These are phyloP conservation scores for Brachystomella parvula DNA, from an alignment of 1,140 invertebrate genomes.

Conservation along the genomic window DNA sequence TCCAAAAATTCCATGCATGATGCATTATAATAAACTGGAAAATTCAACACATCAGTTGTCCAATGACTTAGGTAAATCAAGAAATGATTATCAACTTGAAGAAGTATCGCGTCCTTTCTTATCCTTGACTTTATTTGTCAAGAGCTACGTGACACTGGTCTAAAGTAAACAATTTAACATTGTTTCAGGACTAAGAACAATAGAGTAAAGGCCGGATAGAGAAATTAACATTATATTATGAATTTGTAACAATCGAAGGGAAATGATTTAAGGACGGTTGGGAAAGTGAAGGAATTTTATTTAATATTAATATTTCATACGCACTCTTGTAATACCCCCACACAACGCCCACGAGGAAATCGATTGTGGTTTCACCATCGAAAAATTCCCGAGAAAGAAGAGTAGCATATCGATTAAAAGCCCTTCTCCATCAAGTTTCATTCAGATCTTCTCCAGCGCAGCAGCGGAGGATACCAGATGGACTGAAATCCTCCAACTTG, in stretches of 20 bases:
- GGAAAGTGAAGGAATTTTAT: neutral
- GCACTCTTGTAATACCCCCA: neutral
- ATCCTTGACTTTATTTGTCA: too few species aligned
- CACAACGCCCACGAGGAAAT: neutral
- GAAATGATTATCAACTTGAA: too few species aligned
- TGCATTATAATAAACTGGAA: too few species aligned
- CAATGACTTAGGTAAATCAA: too few species aligned
- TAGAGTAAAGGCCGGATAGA: too few species aligned
- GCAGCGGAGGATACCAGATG: neutral
- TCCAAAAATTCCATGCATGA: too few species aligned
- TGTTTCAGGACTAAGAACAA: too few species aligned
- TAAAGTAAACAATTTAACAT: too few species aligned
- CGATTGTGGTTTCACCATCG: neutral
- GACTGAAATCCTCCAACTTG: slow-evolving; percentile 2
- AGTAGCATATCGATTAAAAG: neutral
- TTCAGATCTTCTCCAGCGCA: neutral
- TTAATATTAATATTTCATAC: neutral
- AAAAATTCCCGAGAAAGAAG: neutral
- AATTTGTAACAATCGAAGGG: neutral
- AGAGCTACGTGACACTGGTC: too few species aligned
- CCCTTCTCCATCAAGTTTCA: neutral
- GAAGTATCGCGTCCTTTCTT: too few species aligned
- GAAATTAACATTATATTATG: too few species aligned
- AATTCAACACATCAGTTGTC: too few species aligned
- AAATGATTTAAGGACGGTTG: neutral